Conservation (phyloP, 2,113 vertebrate species). For the Terrapene triunguis region DNA sequence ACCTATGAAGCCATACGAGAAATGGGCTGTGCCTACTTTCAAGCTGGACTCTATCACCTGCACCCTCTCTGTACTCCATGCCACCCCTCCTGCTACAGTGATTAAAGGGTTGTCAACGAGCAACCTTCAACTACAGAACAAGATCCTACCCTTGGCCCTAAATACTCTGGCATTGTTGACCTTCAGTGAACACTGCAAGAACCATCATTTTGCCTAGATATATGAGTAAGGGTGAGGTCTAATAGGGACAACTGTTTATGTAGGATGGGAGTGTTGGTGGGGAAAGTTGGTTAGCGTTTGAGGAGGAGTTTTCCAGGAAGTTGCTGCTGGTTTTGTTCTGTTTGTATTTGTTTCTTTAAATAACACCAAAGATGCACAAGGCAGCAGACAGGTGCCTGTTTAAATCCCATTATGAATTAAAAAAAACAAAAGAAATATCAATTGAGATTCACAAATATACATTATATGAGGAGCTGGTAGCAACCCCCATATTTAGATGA, state of each 20-base stretch:
- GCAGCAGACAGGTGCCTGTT: not conserved
- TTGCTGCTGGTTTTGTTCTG: not conserved
- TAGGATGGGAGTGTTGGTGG: not conserved
- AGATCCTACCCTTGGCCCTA: not conserved
- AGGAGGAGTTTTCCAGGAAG: not conserved
- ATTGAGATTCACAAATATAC: not conserved
- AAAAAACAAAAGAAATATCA: not conserved
- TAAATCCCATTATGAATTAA: not conserved
- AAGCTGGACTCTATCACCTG: not conserved
- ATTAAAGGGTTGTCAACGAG: not conserved
- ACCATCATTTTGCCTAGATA: not conserved
- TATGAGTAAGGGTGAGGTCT: not conserved
- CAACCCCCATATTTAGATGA: not conserved
- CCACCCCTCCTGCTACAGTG: too few species aligned
- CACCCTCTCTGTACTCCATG: too few species aligned
- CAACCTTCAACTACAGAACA: not conserved
- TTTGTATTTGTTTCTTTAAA: not conserved
- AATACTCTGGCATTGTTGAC: not conserved
- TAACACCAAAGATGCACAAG: too few species aligned
- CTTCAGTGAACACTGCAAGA: not conserved
- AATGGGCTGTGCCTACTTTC: not conserved
- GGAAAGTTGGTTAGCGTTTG: not conserved
- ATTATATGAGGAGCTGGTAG: not conserved
- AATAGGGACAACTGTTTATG: not conserved
- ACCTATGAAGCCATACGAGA: not conserved